Evolutionary conservation across 2,888 invertebrate genomes (phyloP), one percentile per base, ranked within the genome.

Genomic region (Alentia gelatinosa): DNA sequence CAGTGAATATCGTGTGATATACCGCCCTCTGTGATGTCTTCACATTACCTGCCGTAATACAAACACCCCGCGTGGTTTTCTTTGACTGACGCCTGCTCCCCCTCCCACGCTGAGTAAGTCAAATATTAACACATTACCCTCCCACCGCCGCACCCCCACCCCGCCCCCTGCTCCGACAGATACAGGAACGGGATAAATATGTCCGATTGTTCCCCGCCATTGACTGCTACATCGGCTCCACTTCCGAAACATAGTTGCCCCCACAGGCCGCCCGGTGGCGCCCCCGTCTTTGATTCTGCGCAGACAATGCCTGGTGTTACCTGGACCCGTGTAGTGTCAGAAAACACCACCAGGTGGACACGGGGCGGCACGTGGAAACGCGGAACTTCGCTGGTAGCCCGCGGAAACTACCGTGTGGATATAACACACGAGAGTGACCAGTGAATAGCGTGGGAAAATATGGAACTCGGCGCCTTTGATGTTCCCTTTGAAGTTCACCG

Each of bases 41-140:
- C 3, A 4, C 30, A 68, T 68, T 68, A n/a, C 63, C 15, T n/a
- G n/a, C 63, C 19, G 5, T n/a, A 9, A 63, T 63, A 68, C 68
- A 68, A 68, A 68, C 12, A 68, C 26, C 30, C 30, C 68, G 30
- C 30, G 12, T 68, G 30, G 30, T 30, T 12, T 56, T 26, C 68
- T 68, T 68, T 68, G 68, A 68, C 26, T 5, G n/a, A n/a, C 56
- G 3, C 47, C 47, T 19, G 9, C 47, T 7, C 47, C n/a, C 12
- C 68, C 5, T 30, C 68, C 68, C 30, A 68, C 26, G n/a, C 33
- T 30, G 3, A 56, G 23, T 1, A 56, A 56, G 30, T 68, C 68
- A 68, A 68, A 68, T 68, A 68, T 68, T 68, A 68, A 68, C 68
- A 68, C 68, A 68, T 68, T 68, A 68, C n/a, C 30, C 26, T 30